A percentile compares a stretch with the other conserved stretches of the same genome.
These are phyloP conservation scores for Ctenosaura bakeri DNA, from an alignment of 2,797 vertebrate genomes.

Conservation along the genomic window DNA sequence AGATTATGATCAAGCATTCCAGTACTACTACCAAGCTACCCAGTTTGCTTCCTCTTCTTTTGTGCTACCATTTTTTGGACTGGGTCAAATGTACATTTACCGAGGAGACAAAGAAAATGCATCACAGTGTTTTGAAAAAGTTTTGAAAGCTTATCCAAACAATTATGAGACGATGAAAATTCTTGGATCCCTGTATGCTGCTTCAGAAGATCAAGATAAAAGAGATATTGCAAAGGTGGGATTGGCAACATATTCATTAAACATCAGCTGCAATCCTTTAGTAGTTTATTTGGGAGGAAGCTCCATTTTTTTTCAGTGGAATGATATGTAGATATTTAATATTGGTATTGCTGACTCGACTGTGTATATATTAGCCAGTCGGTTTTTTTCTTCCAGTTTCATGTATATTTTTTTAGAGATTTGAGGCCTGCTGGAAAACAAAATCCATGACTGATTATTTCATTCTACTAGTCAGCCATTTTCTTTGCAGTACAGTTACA, in stretches of 20 bases:
- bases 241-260: neutral
- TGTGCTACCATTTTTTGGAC: conserved; percentile 96
- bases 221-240: conserved; percentile 96
- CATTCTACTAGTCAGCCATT: neutral
- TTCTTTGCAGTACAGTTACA: neutral
- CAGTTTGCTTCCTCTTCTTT: conserved; percentile 98
- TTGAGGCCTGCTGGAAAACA: neutral
- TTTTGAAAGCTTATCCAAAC: conserved; percentile 98
- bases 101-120: conserved; percentile 98
- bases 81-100: conserved; percentile 99
- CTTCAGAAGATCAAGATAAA: conserved; percentile 99
- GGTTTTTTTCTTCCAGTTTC: neutral
- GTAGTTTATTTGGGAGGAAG: neutral
- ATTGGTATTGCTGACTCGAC: neutral
- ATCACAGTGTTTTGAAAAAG: conserved; percentile 98
- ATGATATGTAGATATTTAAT: neutral
- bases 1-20: conserved; percentile 99
- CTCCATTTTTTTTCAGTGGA: no score
- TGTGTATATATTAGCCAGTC: neutral
- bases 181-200: conserved; percentile 96
- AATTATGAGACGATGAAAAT: conserved; percentile 99
- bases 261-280: neutral
- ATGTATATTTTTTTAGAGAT: neutral
- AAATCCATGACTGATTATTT: neutral
- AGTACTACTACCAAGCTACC: conserved; percentile 99